These are phyloP conservation scores for Hyphantria cunea DNA, from an alignment of 1,140 invertebrate species.

Conservation along the genomic window DNA sequence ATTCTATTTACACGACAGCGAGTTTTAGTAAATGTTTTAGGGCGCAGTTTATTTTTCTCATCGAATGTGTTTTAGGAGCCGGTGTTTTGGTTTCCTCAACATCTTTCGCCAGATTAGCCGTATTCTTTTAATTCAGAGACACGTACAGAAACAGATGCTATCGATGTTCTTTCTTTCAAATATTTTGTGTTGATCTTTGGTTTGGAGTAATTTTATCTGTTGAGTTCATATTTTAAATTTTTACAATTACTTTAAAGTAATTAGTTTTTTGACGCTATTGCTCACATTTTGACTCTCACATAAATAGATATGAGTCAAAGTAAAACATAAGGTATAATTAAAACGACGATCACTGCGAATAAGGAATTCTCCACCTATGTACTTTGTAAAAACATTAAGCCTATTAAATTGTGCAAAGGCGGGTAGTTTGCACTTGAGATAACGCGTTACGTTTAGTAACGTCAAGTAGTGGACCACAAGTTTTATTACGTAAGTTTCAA, in stretches of 20 bases:
- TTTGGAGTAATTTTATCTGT: conserved; percentile 5
- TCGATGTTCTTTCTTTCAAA: conserved; percentile 27
- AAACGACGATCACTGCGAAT: neutral
- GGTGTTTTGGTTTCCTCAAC: conserved; percentile 58
- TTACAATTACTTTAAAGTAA: too few species aligned
- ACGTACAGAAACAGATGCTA: conserved; percentile 43
- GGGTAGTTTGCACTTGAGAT: conserved; percentile 12
- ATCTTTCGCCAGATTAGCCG: conserved; percentile 51
- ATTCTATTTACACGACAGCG: neutral
- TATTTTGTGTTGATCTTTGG: conserved; percentile 15
- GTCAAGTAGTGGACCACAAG: conserved; percentile 15
- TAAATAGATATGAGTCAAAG: neutral
- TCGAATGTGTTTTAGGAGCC: conserved; percentile 48
- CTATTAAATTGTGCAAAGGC: conserved; percentile 14
- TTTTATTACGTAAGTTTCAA: conserved; percentile 25
- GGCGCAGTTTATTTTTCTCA: conserved; percentile 57
- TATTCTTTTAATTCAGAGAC: conserved; percentile 53
- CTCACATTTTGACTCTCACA: too few species aligned
- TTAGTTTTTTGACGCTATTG: too few species aligned
- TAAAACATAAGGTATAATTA: neutral
- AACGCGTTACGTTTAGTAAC: conserved; percentile 11
- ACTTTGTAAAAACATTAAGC: conserved; percentile 20
- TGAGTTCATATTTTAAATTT: neutral
- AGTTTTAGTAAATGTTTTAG: conserved; percentile 46
- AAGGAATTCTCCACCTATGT: conserved; percentile 5